Evolutionary conservation across 2,888 invertebrate species (phyloP), one percentile per base, ranked within the genome.

Genomic region (Nephrotoma flavescens): DNA sequence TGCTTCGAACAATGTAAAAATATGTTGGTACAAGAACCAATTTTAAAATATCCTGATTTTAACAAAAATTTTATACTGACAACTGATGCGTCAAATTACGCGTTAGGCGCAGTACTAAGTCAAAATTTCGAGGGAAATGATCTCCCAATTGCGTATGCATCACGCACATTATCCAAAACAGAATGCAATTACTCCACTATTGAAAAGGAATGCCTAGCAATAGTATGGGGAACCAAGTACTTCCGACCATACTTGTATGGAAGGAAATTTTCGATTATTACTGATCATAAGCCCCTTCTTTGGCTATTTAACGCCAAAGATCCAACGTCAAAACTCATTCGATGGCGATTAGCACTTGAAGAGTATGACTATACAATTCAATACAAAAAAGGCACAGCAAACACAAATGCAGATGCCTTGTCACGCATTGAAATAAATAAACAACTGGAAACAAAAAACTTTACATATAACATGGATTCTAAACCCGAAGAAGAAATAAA

Each of bases 301-400:
- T 91, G 90, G 90, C 86, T 91, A 0, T 89, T 90, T 88, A 89
- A 88, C 0, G 83, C 91, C 0, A 91, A 91, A 88, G 90, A 91
- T 7, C 90, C 90, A 0, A 90, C 89, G 42, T 90, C 90, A 0
- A 89, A 90, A 88, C 87, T 91, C 4, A 89, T 89, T 0, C 86
- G 91, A 4, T 91, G 91, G 91, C 87, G 89, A 6, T 86, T 91
- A 11, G 89, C 89, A 87, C 86, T 90, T 15, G 88, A 88, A 86
- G 90, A 90, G 87, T 90, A 88, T 41, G 88, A 89, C 15, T 89
- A 89, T 42, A 87, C 89, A 45, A 87, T 88, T 2, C 42, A 87
- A 12, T 89, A 89, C 41, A 89, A 89, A 87, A 89, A 88, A 87
- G 88, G 89, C 0, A 87, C 85, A 15, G 1, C 52, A 12, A 88